phyloP scores from a whole-genome alignment of 2,797 vertebrate genomes.

The Synaphobranchus kaupii region DNA sequence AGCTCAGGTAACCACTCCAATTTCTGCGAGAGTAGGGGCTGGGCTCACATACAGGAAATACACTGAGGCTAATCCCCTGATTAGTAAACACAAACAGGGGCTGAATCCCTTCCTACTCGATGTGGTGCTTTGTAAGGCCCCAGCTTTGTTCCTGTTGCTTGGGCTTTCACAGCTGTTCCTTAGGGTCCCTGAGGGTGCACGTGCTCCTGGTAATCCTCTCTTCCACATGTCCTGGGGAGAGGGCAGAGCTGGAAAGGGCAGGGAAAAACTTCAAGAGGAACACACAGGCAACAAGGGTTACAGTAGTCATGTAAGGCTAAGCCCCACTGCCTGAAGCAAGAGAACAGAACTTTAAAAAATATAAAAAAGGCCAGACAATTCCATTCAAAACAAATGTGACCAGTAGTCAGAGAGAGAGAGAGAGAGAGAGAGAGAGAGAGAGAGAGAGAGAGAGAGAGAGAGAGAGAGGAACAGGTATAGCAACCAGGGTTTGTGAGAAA shows the following conservation, averaged over 20 bases:
- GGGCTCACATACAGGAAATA: background rate
- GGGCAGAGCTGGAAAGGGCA: background rate
- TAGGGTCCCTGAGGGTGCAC: background rate
- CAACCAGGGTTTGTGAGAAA: background rate
- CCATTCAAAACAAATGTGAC: too few species aligned
- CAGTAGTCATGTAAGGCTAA: background rate
- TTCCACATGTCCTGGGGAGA: background rate
- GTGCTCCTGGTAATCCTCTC: background rate
- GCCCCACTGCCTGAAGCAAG: background rate
- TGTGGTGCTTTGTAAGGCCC: background rate
- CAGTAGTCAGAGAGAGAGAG: too few species aligned
- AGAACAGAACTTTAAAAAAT: background rate
- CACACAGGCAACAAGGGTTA: background rate
- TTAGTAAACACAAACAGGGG: conserved; percentile 16
- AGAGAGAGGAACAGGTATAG: too few species aligned
- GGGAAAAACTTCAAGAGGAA: background rate
- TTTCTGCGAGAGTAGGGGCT: background rate
- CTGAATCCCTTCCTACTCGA: background rate
- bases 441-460: background rate
- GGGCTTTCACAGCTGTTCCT: background rate
- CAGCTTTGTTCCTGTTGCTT: conserved; percentile 15
- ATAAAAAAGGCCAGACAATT: too few species aligned
- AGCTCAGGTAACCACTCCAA: background rate
- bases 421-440: too few species aligned
- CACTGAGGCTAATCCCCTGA: conserved; percentile 8